A percentile compares a stretch with the other conserved stretches of the same genome.
These are phyloP conservation scores for Diadophis punctatus DNA, from an alignment of 2,113 vertebrate genomes.

Conservation along the genomic window DNA sequence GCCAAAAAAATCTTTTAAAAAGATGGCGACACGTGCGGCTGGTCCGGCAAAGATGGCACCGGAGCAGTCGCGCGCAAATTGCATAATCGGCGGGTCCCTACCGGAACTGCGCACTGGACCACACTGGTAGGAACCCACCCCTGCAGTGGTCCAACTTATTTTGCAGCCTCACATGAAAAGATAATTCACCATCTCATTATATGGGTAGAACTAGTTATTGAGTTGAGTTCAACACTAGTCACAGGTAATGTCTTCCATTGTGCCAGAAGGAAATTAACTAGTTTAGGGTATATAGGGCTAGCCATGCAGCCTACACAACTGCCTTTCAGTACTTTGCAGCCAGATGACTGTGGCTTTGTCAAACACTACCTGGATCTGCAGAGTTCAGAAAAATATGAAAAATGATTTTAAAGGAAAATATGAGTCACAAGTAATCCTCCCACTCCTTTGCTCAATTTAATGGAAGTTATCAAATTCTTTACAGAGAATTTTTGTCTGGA, in stretches of 20 bases:
- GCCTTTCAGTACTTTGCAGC: neutral
- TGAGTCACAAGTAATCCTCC: neutral
- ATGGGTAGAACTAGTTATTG: neutral
- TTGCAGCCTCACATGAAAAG: neutral
- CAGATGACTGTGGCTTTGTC: neutral
- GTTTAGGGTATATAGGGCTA: neutral
- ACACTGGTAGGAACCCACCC: too few species aligned
- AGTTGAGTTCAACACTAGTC: neutral
- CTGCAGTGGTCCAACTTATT: neutral
- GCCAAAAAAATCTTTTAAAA: too few species aligned
- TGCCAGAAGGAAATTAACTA: neutral
- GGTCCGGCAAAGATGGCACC: too few species aligned
- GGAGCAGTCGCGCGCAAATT: too few species aligned
- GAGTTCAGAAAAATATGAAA: neutral
- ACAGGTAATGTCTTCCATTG: neutral
- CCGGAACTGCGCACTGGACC: too few species aligned
- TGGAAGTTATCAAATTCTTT: neutral
- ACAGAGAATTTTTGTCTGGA: constrained; percentile 33
- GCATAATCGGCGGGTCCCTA: too few species aligned
- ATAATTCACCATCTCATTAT: neutral
- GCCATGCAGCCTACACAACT: neutral
- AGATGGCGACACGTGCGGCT: too few species aligned
- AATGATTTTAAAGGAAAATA: neutral
- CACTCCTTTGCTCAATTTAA: neutral
- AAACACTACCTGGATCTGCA: neutral